Evolutionary conservation across 2,888 invertebrate species (phyloP).

Genomic region (Willowsia nigromaculata): DNA sequence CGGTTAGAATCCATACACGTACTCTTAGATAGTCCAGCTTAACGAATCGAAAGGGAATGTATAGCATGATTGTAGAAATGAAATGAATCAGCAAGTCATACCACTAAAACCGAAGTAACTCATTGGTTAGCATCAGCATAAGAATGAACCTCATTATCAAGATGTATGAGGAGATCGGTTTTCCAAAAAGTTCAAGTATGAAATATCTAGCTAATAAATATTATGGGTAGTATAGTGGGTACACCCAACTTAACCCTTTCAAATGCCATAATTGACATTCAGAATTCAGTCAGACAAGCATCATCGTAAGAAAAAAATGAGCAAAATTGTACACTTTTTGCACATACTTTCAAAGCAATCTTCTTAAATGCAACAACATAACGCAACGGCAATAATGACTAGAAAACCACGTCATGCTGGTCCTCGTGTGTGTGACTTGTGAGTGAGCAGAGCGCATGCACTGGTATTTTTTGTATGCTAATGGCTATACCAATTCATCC

Average conservation of each 20-base stretch:
- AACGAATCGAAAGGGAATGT: not conserved
- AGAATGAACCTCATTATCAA: conserved; percentile 1
- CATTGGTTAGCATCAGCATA: conserved; percentile 3
- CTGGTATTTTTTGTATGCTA: conserved; percentile 1
- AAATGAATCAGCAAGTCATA: not conserved
- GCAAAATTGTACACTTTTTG: not conserved
- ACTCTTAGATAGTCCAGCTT: too few relatives aligned
- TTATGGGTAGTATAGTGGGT: not conserved
- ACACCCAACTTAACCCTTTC: not conserved
- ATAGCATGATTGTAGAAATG: not conserved
- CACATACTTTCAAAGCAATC: not conserved
- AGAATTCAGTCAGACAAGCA: too few relatives aligned
- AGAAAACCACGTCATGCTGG: not conserved
- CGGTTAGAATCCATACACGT: too few relatives aligned
- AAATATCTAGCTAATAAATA: not conserved
- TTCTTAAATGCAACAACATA: not conserved
- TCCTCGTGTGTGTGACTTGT: too few relatives aligned
- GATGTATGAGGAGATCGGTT: not conserved
- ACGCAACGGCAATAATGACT: not conserved
- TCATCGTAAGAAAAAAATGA: too few relatives aligned
- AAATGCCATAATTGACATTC: too few relatives aligned
- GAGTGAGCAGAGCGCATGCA: not conserved
- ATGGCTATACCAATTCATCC: not conserved
- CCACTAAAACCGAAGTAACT: conserved; percentile 9
- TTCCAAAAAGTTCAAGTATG: not conserved